Base-by-base conservation (phyloP, 2,113 vertebrate genomes). In the Brachyhypopomus gauderio region DNA sequence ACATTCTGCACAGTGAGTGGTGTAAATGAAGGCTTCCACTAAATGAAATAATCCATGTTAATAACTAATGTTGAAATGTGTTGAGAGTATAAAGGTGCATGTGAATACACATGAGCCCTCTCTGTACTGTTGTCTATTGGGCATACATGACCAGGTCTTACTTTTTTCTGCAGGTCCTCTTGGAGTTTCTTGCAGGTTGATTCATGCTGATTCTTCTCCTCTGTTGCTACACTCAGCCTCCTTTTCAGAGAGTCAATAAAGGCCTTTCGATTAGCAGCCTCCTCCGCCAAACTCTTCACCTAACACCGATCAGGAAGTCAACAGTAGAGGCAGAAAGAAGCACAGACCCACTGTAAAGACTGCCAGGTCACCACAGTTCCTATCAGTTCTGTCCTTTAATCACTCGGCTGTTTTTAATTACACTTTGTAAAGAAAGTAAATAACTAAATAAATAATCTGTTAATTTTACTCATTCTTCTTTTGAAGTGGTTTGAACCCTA, bases 91-190 rank as follows among this genome's bases (percentile, higher is more conserved):
- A 41, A 41, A 30, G 41, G 41, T 41, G 41, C 41, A 41, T 41
- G 41, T 41, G 9, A 41, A 4, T 4, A 41, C 5, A 41, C 41
- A 41, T 9, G 41, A 41, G 2, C 41, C 41, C 41, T 8, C 5
- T 41, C 41, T 9, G 41, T 41, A 41, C 41, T 41, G 41, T 41
- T 6, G 5, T 5, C 3, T 41, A 9, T 41, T 9, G 5, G 41
- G 41, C 2, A 52, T 41, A 20, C 16, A 38, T 2, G 34, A 41
- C n/a, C 8, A 36, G 23, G 9, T 9, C 34, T 78, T 86, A 97
- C 96, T 95, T 96, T 98, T 92, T 94, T 95, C 36, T 93, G 93
- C 83, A 97, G 83, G 20, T 95, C 94, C 7, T 95, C 93, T 87
- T 92, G 95, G 60, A 94, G 88, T 86, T 93, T 95, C 64, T 87